Base-by-base conservation (phyloP, 2,888 invertebrate genomes). In the Chloromyia formosa region DNA sequence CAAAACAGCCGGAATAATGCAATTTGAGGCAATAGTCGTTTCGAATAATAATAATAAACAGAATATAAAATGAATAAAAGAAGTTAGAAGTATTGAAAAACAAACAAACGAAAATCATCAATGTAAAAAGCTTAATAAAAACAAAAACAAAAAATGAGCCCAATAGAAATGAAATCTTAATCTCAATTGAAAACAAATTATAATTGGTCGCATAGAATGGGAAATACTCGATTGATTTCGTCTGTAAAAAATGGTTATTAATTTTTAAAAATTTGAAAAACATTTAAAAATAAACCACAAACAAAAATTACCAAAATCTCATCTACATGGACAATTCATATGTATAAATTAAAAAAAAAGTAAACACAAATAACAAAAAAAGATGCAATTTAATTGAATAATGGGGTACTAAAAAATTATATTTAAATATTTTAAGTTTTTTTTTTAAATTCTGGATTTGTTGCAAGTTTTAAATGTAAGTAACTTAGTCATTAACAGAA, bases 321-420 rank as follows among this genome's bases (percentile, higher is more conserved):
- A 71, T 54, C 69, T 54, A 54, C 69, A 56, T 69, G 56, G 69
- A 69, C 69, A 69, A 69, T 69, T 69, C 56, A 69, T 56, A 45
- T 69, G 18, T n/a, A n/a, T n/a, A n/a, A n/a, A n/a, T 23, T 54
- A 22, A 16, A 64, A 40, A 10, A 40, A 64, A 66, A 49, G 5
- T 61, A 16, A 64, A 66, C n/a, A 18, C 45, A 45, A 66, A 66
- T 22, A 4, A 69, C 20, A 53, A 69, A 23, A 53, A 23, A 69
- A 45, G 23, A 58, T 58, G 22, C 66, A 66, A 49, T 66, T 66
- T 66, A 45, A 66, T 45, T 66, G 23, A 45, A 49, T 49, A 35
- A 35, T 7, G 27, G 27, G 27, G 27, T 35, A 35, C 27, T 35
- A 35, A 35, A 35, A 35, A 35, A 4, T 35, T 35, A 35, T 35